These are phyloP conservation scores for Malacoraja senta DNA, from an alignment of 2,797 vertebrate genomes.

Conservation along the genomic window DNA sequence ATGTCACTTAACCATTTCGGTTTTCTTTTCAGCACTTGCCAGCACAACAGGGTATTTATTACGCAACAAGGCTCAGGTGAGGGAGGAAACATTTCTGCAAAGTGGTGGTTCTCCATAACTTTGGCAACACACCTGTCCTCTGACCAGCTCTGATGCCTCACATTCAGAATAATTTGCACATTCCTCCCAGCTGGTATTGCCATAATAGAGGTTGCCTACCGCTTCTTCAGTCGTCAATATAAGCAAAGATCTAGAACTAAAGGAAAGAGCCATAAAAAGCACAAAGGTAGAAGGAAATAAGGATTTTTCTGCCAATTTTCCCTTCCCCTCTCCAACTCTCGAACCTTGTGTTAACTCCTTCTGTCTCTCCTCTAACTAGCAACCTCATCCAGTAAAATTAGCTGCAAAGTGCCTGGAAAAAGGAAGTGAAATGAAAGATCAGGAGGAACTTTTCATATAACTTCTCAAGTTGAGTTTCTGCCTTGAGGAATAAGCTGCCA, in stretches of 20 bases:
- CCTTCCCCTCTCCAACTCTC: neutral
- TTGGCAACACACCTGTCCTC: neutral
- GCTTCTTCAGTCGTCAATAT: neutral
- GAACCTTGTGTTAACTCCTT: neutral
- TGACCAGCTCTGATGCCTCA: neutral
- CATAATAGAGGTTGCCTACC: neutral
- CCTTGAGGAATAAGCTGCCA: neutral
- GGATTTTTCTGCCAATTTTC: neutral
- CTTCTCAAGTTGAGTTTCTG: neutral
- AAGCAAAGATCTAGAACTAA: neutral
- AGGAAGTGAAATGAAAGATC: neutral
- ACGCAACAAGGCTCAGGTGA: neutral
- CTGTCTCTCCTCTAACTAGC: neutral
- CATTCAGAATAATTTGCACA: neutral
- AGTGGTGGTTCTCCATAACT: neutral
- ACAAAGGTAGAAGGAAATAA: neutral
- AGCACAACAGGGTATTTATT: neutral
- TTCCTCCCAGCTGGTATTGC: neutral
- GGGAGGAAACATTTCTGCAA: neutral
- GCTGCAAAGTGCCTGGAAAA: neutral
- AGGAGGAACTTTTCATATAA: neutral
- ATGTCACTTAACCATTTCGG: neutral
- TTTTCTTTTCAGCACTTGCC: neutral
- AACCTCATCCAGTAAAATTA: neutral
- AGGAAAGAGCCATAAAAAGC: neutral